A percentile compares a stretch with the other conserved stretches of the same genome.
Evolutionary conservation across 2,113 vertebrate species (phyloP).

Genomic region (Prunella himalayana): DNA sequence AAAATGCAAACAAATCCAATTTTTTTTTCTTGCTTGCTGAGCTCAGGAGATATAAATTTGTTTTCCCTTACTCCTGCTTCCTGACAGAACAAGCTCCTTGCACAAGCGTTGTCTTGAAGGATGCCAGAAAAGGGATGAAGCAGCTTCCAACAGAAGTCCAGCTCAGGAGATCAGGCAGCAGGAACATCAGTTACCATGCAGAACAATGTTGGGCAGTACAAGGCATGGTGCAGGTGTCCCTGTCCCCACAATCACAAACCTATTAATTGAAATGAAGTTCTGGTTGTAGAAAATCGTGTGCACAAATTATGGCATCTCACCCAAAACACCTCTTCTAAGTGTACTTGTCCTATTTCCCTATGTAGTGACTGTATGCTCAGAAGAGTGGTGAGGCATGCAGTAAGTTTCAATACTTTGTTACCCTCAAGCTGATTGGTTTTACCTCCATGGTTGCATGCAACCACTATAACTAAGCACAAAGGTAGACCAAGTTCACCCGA

Average conservation of each 20-base stretch:
- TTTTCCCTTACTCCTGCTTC: constrained; percentile 12
- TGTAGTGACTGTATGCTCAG: background rate
- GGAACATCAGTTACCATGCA: background rate
- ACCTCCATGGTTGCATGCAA: fast-evolving
- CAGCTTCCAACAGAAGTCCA: background rate
- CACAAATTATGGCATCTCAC: background rate
- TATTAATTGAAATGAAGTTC: background rate
- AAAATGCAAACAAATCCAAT: constrained; percentile 39
- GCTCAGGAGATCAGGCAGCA: background rate
- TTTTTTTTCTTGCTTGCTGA: constrained; percentile 5
- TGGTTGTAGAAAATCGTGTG: background rate
- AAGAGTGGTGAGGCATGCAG: background rate
- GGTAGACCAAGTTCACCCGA: background rate
- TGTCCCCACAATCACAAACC: background rate
- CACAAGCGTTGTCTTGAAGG: background rate
- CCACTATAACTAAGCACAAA: background rate
- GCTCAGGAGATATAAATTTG: background rate
- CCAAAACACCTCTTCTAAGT: background rate
- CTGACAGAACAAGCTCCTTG: background rate
- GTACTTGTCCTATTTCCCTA: background rate
- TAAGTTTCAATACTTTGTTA: background rate
- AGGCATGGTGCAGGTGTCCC: background rate
- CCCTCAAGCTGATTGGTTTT: background rate
- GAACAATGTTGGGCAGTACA: background rate
- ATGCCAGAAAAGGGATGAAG: background rate